Evolutionary conservation across 2,113 vertebrate genomes (phyloP).

Genomic region (Bolborhynchus lineola): DNA sequence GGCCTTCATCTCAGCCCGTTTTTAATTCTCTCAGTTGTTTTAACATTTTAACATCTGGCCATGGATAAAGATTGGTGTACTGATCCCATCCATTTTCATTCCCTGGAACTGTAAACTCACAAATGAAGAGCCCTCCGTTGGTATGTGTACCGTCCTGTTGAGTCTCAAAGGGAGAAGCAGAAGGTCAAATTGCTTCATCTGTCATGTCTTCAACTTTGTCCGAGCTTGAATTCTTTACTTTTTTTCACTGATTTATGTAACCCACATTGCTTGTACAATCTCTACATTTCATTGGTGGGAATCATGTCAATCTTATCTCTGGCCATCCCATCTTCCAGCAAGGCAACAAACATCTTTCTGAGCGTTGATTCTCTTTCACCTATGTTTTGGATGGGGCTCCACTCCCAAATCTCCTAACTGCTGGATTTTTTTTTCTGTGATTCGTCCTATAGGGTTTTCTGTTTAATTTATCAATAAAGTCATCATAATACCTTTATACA

Average conservation of each 20-base stretch:
- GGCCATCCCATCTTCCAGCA: neutral
- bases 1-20: neutral
- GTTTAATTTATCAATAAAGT: neutral
- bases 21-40: neutral
- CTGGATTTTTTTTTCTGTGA: neutral
- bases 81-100: neutral
- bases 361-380: neutral
- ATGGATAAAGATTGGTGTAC: neutral
- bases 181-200: neutral
- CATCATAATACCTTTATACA: neutral
- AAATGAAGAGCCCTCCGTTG: neutral
- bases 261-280: neutral
- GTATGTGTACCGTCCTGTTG: neutral
- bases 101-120: neutral
- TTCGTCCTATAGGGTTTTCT: neutral
- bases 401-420: neutral
- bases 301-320: neutral
- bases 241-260: neutral
- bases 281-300: neutral
- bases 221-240: neutral
- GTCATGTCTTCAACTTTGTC: neutral
- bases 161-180: neutral
- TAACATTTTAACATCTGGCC: neutral
- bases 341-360: neutral
- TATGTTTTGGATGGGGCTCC: neutral